phyloP scores from a whole-genome alignment of 1,140 invertebrate species.

The Anoplolepis gracilipes region DNA sequence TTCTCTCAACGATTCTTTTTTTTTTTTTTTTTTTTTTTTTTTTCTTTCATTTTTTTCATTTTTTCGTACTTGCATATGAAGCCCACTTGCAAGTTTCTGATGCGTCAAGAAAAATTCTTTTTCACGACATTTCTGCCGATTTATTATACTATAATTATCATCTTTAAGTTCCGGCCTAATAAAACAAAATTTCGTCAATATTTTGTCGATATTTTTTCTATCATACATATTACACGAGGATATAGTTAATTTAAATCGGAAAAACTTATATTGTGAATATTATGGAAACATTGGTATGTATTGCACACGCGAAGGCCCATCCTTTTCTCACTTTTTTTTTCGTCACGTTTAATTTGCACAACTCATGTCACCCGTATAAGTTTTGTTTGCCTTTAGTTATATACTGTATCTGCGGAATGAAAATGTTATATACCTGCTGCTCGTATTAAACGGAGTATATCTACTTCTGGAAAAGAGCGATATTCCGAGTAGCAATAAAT shows the following conservation, averaged over 20 bases:
- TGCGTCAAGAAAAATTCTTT: conserved; percentile 3
- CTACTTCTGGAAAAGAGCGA: conserved; percentile 45
- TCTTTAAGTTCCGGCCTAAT: conserved; percentile 50
- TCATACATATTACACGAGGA: neutral
- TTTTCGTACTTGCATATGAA: neutral
- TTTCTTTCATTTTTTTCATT: conserved; percentile 26
- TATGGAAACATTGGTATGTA: conserved; percentile 16
- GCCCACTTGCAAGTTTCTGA: neutral
- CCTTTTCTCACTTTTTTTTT: conserved; percentile 18
- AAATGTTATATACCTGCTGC: conserved; percentile 42
- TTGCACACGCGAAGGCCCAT: neutral
- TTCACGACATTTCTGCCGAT: conserved; percentile 8
- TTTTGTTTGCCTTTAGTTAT: conserved; percentile 61
- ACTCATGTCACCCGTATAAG: conserved; percentile 15
- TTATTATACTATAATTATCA: neutral
- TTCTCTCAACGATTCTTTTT: conserved; percentile 21
- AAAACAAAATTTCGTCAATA: conserved; percentile 4
- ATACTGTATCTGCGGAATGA: conserved; percentile 50
- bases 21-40: conserved; percentile 16
- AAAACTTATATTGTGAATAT: neutral
- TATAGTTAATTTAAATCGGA: conserved; percentile 28
- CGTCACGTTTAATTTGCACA: conserved; percentile 15
- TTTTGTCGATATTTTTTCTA: neutral
- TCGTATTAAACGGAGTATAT: conserved; percentile 54
- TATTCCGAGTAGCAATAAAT: conserved; percentile 72